Base-by-base conservation (phyloP, 1,140 invertebrate genomes). In the Bombus waltoni region DNA sequence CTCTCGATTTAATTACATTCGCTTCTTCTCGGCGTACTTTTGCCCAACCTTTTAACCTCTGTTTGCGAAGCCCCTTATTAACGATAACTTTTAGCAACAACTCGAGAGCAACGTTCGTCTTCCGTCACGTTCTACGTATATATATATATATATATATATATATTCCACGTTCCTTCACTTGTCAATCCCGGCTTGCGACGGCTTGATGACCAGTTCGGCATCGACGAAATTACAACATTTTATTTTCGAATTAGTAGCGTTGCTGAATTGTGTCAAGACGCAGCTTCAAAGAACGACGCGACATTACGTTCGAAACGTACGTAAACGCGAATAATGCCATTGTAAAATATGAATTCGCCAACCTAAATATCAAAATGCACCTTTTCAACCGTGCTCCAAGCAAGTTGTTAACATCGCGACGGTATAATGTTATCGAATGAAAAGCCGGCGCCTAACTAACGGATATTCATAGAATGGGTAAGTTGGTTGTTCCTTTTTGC, bases 21-120 rank as follows among this genome's bases (percentile, higher is more conserved):
- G 73, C 78, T 87, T 70, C 87, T 90, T 87, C 88, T 83, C 81
- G 73, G 35, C 77, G 78, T 84, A 81, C 66, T 65, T 66, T 70
- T 35, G 81, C 75, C 59, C 53, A 84, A 88, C 84, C 78, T 87
- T 90, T 88, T 88, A 90, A 62, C 57, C 78, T 59, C 66, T 87
- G 81, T 89, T 90, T 87, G 73, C 40, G 47, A 87, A 38, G 18
- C 68, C 62, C 57, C 18, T 59, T 74, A 57, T 47, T 38, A 11
- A 22, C 40, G 66, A 72, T 32, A 81, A 87, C 77, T 74, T 84
- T 73, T 25, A 75, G 89, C 85, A 89, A 87, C 80, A 81, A 66
- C 62, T 77, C 59, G 70, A 25, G 15, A 77, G 53, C 78, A 72
- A 40, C 44, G 66, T 35, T 40, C 79, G 40, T 28, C 57, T 70